Percentiles rank a stretch among this genome's conserved stretches.
Conservation (phyloP, 2,888 invertebrate species). For the Morinoia aosen region DNA sequence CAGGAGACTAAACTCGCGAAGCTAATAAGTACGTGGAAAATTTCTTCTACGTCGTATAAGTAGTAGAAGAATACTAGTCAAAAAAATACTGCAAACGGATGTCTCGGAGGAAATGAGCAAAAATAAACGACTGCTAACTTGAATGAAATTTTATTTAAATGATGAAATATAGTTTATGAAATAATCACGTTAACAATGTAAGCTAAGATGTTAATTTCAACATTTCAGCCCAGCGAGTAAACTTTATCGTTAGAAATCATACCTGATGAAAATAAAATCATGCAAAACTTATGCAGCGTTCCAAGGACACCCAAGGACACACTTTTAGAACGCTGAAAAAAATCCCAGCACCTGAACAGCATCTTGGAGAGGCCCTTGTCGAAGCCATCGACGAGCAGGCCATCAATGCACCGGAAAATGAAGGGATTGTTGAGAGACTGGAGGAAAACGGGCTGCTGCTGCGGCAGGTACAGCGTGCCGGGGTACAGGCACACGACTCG, state of each 20-base stretch:
- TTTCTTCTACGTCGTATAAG: constrained; percentile 61
- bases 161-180: neutral
- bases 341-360: constrained; percentile 71
- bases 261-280: too few species aligned
- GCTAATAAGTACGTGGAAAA: neutral
- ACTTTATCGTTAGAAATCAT: neutral
- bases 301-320: neutral
- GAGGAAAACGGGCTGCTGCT: constrained; percentile 72
- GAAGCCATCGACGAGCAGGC: constrained; percentile 74
- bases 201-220: neutral
- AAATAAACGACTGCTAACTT: too few species aligned
- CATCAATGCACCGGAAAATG: constrained; percentile 74
- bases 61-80: constrained; percentile 54
- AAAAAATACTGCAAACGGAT: too few species aligned
- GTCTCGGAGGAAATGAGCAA: too few species aligned
- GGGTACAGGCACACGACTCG: constrained; percentile 69
- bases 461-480: constrained; percentile 73
- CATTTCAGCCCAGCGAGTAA: neutral
- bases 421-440: constrained; percentile 73
- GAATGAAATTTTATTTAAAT: too few species aligned
- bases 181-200: neutral
- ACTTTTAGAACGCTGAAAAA: neutral
- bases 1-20: constrained; percentile 43
- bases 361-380: constrained; percentile 72
- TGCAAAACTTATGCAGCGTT: too few species aligned